These are phyloP conservation scores for Molossus alvarezi DNA, from an alignment of 2,797 vertebrate genomes.

Conservation along the genomic window DNA sequence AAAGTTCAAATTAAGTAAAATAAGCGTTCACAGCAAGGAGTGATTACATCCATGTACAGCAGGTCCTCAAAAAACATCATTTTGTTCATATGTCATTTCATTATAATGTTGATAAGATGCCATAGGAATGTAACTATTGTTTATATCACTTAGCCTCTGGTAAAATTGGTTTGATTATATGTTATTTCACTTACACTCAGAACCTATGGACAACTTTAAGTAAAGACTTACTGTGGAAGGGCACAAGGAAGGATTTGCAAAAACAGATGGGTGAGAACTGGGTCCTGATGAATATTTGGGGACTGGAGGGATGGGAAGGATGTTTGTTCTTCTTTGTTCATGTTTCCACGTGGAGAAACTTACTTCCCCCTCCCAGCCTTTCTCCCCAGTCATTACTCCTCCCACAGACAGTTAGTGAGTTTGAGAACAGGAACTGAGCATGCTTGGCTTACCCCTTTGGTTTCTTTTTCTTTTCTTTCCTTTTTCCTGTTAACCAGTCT, in stretches of 20 bases:
- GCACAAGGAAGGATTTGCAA: neutral
- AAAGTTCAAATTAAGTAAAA: constrained; percentile 35
- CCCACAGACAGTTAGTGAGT: neutral
- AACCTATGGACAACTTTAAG: neutral
- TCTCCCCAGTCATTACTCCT: neutral
- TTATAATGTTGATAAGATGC: neutral
- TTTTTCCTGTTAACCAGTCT: neutral
- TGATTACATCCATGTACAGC: neutral
- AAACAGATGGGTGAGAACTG: neutral
- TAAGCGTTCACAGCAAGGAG: neutral
- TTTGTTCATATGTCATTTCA: neutral
- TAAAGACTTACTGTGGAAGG: neutral
- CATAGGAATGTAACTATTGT: neutral
- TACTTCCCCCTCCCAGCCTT: neutral
- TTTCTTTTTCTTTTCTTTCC: neutral
- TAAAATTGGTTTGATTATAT: too few relatives aligned
- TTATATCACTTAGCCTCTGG: neutral
- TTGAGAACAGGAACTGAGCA: neutral
- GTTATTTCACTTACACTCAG: neutral
- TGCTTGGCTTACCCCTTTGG: neutral
- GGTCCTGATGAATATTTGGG: neutral
- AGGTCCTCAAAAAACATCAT: neutral
- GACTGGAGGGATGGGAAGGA: neutral
- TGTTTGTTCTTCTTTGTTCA: neutral
- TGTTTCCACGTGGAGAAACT: neutral